Conservation (phyloP, 2,113 vertebrate species). For the Pitta sordida region DNA sequence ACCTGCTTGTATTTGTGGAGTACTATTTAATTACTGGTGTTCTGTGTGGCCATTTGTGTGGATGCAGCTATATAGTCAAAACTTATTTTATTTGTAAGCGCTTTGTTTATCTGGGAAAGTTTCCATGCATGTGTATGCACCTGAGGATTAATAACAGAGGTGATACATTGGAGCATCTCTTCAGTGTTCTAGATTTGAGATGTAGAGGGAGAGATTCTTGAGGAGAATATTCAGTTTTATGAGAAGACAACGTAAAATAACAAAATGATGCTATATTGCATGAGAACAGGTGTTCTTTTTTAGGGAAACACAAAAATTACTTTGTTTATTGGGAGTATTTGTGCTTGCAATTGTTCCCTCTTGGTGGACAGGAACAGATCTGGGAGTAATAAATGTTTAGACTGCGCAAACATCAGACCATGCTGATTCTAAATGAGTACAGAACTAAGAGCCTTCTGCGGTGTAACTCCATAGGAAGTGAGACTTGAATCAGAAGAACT, state of each 20-base stretch:
- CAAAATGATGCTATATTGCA: neutral
- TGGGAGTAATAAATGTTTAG: neutral
- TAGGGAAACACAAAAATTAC: neutral
- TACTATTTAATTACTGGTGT: neutral
- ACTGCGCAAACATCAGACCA: neutral
- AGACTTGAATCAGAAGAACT: neutral
- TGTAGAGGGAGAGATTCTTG: neutral
- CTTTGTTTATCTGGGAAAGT: neutral
- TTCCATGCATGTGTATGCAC: neutral
- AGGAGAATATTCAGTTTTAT: neutral
- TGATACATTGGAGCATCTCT: neutral
- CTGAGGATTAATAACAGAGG: neutral
- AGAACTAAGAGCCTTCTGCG: neutral
- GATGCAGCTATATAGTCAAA: neutral
- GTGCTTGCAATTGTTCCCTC: neutral
- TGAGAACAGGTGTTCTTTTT: too few species aligned
- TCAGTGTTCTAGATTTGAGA: neutral
- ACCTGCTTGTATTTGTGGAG: neutral
- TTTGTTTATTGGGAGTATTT: neutral
- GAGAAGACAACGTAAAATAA: neutral
- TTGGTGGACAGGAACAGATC: neutral
- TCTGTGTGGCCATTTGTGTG: neutral
- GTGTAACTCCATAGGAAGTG: neutral
- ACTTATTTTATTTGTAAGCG: neutral
- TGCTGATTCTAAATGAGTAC: neutral